phyloP scores from a whole-genome alignment of 2,797 vertebrate species.

The Gambelia wislizenii region DNA sequence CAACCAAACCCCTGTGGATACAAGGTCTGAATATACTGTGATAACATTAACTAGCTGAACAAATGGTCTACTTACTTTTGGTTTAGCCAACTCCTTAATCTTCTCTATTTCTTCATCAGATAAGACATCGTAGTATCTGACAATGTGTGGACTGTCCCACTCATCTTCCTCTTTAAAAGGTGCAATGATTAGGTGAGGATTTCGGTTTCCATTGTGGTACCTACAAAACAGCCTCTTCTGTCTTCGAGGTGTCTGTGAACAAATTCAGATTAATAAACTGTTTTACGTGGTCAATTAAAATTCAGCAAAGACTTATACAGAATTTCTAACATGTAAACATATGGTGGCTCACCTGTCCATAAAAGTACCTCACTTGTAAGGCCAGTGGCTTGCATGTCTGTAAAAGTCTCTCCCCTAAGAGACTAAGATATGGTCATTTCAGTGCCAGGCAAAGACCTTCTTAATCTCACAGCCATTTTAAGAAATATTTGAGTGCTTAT shows the following conservation, averaged over 20 bases:
- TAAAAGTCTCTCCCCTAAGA: too few species aligned
- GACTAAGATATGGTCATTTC: too few species aligned
- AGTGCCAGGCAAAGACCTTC: too few species aligned
- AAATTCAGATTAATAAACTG: neutral
- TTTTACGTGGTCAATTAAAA: neutral
- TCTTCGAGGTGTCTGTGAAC: conserved; percentile 83
- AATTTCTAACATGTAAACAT: neutral
- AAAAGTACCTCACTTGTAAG: too few species aligned
- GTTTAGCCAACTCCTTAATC: conserved; percentile 94
- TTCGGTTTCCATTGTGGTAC: conserved; percentile 87
- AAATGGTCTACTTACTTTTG: conserved; percentile 82
- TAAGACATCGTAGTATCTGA: conserved; percentile 89
- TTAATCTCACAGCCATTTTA: too few species aligned
- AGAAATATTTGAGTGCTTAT: too few species aligned
- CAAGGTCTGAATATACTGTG: too few species aligned
- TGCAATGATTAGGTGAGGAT: conserved; percentile 88
- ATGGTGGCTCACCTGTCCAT: too few species aligned
- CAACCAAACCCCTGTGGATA: too few species aligned
- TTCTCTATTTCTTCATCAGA: conserved; percentile 89
- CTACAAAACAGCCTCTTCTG: conserved; percentile 92
- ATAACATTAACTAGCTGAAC: conserved; percentile 5
- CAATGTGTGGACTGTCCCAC: conserved; percentile 97
- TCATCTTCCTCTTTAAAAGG: conserved; percentile 95
- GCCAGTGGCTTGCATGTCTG: too few species aligned
- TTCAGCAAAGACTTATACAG: neutral